Evolutionary conservation across 2,888 invertebrate genomes (phyloP).

Genomic region (Anthophora plumipes): DNA sequence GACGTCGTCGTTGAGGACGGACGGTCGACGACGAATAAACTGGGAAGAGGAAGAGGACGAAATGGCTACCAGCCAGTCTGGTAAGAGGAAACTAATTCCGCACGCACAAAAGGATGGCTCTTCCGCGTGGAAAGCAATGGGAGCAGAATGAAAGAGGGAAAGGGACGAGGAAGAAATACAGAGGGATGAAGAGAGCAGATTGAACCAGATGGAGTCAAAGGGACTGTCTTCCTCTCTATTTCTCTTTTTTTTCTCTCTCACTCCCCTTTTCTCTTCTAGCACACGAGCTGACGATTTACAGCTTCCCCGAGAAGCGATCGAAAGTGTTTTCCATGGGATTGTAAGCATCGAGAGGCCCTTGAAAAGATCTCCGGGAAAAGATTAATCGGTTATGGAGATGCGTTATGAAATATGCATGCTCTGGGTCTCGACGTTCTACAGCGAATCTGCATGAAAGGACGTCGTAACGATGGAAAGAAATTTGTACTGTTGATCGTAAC

Average conservation of each 20-base stretch:
- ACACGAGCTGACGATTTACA: constrained; percentile 41
- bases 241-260: background rate
- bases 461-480: constrained; percentile 9
- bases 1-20: constrained; percentile 12
- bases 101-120: constrained; percentile 70
- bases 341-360: constrained; percentile 30
- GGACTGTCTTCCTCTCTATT: background rate
- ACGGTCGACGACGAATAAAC: constrained; percentile 41
- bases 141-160: constrained; percentile 27
- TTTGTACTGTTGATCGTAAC: constrained; percentile 17
- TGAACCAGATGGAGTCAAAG: constrained; percentile 54
- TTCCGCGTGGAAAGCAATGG: constrained; percentile 53
- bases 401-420: constrained; percentile 61
- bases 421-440: constrained; percentile 12
- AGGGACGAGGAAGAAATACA: constrained; percentile 32
- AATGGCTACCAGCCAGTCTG: constrained; percentile 53
- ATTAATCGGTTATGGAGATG: constrained; percentile 58
- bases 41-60: constrained; percentile 51
- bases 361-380: constrained; percentile 31
- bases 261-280: background rate
- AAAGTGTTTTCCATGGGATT: constrained; percentile 50
- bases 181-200: constrained; percentile 44
- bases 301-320: constrained; percentile 25
- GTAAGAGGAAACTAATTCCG: constrained; percentile 71
- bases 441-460: constrained; percentile 28